These are phyloP conservation scores for Bombus waltoni DNA, from an alignment of 1,140 invertebrate species.

Conservation along the genomic window DNA sequence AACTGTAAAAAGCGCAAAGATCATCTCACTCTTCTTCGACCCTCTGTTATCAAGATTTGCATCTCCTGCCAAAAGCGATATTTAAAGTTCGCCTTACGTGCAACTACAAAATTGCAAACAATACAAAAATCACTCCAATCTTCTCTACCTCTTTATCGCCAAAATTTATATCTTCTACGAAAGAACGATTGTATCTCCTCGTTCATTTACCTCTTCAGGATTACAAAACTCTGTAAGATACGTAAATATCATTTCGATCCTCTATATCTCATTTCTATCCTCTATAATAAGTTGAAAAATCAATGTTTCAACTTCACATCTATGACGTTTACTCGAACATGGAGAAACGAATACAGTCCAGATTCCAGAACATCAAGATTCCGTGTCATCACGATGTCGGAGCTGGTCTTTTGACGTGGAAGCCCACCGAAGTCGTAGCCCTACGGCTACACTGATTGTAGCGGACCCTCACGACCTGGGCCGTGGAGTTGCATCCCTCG, in stretches of 20 bases:
- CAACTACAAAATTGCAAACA: neutral
- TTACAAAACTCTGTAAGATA: neutral
- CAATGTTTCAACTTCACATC: neutral
- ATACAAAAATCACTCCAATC: neutral
- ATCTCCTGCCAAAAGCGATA: neutral
- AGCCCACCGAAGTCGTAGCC: conserved; percentile 31
- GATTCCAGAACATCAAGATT: conserved; percentile 1
- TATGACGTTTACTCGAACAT: neutral
- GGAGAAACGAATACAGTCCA: neutral
- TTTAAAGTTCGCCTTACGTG: too few relatives aligned
- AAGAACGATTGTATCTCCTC: too few relatives aligned
- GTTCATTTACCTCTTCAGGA: too few relatives aligned
- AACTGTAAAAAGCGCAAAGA: too few relatives aligned
- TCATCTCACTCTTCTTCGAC: too few relatives aligned
- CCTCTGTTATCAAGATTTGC: too few relatives aligned
- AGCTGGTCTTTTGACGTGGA: conserved; percentile 44
- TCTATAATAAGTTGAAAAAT: neutral
- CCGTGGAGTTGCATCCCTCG: conserved; percentile 56
- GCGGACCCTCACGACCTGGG: conserved; percentile 67
- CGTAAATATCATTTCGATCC: neutral
- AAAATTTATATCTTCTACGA: neutral
- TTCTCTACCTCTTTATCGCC: too few relatives aligned
- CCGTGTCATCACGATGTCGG: conserved; percentile 18
- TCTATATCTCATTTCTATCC: neutral
- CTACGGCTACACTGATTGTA: conserved; percentile 76